phyloP scores from a whole-genome alignment of 2,113 vertebrate genomes.

The Condylura cristata region DNA sequence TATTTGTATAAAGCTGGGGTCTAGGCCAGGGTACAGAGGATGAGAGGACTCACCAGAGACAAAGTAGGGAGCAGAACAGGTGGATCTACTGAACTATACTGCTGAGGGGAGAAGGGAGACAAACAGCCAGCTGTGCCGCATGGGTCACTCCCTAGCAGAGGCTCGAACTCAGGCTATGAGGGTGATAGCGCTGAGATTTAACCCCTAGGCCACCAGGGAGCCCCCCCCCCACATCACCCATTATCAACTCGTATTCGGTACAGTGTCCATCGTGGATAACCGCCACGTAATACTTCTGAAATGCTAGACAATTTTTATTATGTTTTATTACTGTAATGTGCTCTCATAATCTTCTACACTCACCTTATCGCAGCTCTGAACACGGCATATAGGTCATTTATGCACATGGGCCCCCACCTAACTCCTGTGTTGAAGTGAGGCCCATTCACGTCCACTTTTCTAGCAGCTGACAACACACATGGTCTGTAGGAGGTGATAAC shows the following conservation, averaged over 20 bases:
- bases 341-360: neutral
- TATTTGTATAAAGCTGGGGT: no score
- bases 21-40: no score
- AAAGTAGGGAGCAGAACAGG: no score
- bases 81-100: no score
- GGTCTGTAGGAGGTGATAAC: neutral
- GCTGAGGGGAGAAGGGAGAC: no score
- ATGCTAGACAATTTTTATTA: neutral
- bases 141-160: no score
- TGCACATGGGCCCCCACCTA: accelerated
- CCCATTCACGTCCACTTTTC: neutral
- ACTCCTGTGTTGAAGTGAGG: neutral
- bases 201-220: no score
- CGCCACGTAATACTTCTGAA: neutral
- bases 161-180: no score
- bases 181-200: no score
- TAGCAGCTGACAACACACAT: neutral
- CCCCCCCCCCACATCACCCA: no score
- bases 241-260: neutral
- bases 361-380: neutral
- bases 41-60: no score
- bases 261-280: neutral
- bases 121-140: no score
- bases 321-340: neutral
- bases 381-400: neutral